Evolutionary conservation across 1,140 invertebrate genomes (phyloP).

Genomic region (Parasteatoda tepidariorum): DNA sequence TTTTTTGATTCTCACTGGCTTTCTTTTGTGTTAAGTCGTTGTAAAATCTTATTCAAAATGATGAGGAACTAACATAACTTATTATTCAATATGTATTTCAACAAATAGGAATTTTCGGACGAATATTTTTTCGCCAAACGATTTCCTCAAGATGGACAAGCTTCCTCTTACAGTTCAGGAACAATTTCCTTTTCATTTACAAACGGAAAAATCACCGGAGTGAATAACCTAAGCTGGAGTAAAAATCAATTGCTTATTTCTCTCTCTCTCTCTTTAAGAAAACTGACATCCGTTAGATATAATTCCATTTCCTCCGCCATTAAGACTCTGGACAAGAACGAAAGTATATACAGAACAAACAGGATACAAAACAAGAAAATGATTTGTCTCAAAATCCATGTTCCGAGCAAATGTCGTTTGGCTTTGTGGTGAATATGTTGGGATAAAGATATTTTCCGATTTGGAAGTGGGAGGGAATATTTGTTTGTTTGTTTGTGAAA

Average conservation of each 20-base stretch:
- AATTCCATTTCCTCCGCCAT: conserved; percentile 25
- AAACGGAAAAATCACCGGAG: background rate
- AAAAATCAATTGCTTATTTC: background rate
- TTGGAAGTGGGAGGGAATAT: background rate
- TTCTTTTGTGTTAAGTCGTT: no score
- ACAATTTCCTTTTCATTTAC: no score
- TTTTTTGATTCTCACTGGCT: no score
- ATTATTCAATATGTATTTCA: no score
- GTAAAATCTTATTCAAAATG: no score
- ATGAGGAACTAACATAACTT: no score
- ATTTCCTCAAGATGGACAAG: background rate
- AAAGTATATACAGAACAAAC: conserved; percentile 13
- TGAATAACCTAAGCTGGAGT: background rate
- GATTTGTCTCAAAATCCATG: background rate
- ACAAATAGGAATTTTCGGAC: no score
- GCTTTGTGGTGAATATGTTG: background rate
- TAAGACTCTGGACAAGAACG: background rate
- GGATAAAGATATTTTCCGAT: background rate
- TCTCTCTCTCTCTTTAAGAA: background rate
- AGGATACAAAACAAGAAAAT: conserved; percentile 16
- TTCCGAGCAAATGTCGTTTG: background rate
- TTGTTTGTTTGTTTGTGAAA: conserved; percentile 16
- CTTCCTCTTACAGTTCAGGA: no score
- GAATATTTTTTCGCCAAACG: no score
- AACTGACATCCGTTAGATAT: conserved; percentile 27